These are phyloP conservation scores for Zaprionus taronus DNA, from an alignment of 1,140 invertebrate species.

Conservation along the genomic window DNA sequence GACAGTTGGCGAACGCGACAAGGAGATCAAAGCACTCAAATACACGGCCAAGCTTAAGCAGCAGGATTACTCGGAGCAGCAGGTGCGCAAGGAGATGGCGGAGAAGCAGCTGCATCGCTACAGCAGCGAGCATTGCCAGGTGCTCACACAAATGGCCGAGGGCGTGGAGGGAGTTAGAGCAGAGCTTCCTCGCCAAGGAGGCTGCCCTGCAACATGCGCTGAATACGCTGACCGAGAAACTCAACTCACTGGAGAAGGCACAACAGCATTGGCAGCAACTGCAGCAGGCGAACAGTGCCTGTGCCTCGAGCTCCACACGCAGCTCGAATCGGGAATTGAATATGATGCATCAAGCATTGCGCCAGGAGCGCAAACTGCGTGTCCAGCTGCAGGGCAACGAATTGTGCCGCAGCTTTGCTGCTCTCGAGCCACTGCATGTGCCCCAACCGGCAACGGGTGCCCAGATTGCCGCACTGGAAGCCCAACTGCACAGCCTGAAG, in stretches of 20 bases:
- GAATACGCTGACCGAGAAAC: constrained; percentile 53
- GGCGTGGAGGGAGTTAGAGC: constrained; percentile 67
- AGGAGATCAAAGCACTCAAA: constrained; percentile 94
- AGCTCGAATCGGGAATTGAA: constrained; percentile 64
- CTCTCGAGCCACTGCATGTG: constrained; percentile 69
- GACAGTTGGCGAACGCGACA: constrained; percentile 94
- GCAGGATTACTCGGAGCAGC: constrained; percentile 97
- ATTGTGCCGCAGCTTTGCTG: constrained; percentile 48
- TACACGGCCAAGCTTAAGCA: constrained; percentile 94
- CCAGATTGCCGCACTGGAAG: constrained; percentile 44
- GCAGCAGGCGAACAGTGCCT: constrained; percentile 55
- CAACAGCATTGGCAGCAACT: constrained; percentile 64
- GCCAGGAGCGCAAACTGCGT: constrained; percentile 60
- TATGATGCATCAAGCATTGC: constrained; percentile 64
- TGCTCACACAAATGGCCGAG: constrained; percentile 57
- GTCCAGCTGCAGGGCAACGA: constrained; percentile 52
- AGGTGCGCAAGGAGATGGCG: constrained; percentile 94
- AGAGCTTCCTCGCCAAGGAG: constrained; percentile 60
- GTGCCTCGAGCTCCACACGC: constrained; percentile 56
- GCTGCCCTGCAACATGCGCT: constrained; percentile 54
- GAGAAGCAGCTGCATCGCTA: constrained; percentile 95
- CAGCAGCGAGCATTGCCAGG: constrained; percentile 91
- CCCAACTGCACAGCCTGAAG: constrained; percentile 52
- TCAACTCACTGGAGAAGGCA: constrained; percentile 51
- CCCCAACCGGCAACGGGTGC: constrained; percentile 36